Evolutionary conservation across 1,140 invertebrate genomes (phyloP).

Genomic region (Drosophila santomea): DNA sequence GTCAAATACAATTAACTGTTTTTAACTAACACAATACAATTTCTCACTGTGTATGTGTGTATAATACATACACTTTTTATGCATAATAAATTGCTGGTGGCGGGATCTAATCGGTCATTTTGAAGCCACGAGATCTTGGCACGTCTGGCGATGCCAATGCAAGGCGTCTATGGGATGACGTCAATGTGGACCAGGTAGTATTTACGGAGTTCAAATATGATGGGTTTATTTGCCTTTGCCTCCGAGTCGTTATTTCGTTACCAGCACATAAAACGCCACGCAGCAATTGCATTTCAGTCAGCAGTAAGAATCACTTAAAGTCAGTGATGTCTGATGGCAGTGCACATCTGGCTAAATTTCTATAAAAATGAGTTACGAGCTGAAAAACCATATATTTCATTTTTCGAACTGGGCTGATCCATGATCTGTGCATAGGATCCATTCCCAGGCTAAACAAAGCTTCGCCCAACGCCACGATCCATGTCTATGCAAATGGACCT

Average conservation of each 20-base stretch:
- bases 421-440: too few relatives aligned
- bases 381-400: too few relatives aligned
- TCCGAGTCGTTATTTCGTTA: conserved; percentile 6
- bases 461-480: conserved; percentile 6
- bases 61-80: conserved; percentile 28
- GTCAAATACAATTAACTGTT: too few relatives aligned
- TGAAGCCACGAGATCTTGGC: conserved; percentile 54
- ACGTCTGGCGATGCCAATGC: conserved; percentile 30
- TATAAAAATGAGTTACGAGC: too few relatives aligned
- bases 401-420: too few relatives aligned
- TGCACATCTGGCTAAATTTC: too few relatives aligned
- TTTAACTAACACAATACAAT: too few relatives aligned
- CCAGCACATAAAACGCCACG: background rate
- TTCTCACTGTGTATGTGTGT: conserved; percentile 5
- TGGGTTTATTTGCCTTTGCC: conserved; percentile 33
- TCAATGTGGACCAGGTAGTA: conserved; percentile 34
- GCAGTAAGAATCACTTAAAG: too few relatives aligned
- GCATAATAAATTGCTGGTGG: conserved; percentile 50
- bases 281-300: background rate
- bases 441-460: background rate
- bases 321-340: too few relatives aligned
- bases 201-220: conserved; percentile 26
- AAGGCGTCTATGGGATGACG: conserved; percentile 18
- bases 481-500: conserved; percentile 41
- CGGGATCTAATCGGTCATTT: conserved; percentile 51